phyloP scores from a whole-genome alignment of 1,140 invertebrate genomes.

The Saccostrea cuccullata region DNA sequence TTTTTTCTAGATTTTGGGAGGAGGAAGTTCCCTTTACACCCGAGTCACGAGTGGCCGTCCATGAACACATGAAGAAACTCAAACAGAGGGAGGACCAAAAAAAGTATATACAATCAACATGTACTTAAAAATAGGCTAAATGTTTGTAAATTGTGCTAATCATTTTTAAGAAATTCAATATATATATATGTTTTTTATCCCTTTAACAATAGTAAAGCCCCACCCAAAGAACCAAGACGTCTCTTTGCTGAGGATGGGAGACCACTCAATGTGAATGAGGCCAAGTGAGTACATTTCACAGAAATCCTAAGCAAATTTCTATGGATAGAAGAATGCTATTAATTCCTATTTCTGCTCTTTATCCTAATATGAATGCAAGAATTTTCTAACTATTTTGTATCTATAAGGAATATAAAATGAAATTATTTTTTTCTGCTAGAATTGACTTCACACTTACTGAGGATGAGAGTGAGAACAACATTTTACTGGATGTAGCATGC shows the following conservation, averaged over 20 bases:
- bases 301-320: too few relatives aligned
- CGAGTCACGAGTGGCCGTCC: constrained; percentile 75
- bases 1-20: constrained; percentile 73
- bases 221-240: constrained; percentile 73
- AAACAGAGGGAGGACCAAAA: constrained; percentile 76
- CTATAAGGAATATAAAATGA: too few relatives aligned
- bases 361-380: too few relatives aligned
- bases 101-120: constrained; percentile 53
- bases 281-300: constrained; percentile 63
- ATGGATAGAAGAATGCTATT: too few relatives aligned
- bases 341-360: too few relatives aligned
- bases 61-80: constrained; percentile 79
- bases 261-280: constrained; percentile 92
- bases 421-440: constrained; percentile 62
- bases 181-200: background rate
- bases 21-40: constrained; percentile 75
- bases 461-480: constrained; percentile 82
- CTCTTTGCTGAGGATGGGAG: constrained; percentile 87
- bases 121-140: constrained; percentile 36
- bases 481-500: constrained; percentile 84
- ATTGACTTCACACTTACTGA: constrained; percentile 87
- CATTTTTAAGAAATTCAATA: too few relatives aligned
- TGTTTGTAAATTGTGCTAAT: too few relatives aligned
- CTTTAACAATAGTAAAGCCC: background rate
- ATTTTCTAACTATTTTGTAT: too few relatives aligned